Conservation (phyloP, 2,113 vertebrate species). For the Catharus bicknelli region DNA sequence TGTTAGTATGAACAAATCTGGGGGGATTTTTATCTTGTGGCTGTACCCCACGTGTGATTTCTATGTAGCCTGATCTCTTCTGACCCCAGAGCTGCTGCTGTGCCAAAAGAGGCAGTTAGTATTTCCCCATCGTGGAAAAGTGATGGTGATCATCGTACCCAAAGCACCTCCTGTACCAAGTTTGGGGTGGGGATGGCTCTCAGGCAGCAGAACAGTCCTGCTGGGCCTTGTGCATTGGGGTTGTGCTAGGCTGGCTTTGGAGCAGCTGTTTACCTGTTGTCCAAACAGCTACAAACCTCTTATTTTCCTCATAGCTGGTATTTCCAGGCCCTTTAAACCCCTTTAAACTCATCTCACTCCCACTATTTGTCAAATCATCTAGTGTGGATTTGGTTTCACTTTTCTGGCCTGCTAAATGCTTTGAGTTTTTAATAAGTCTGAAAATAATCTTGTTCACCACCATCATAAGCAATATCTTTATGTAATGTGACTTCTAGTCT, state of each 20-base stretch:
- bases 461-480: not conserved
- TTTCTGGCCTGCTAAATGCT: not conserved
- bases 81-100: not conserved
- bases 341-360: not conserved
- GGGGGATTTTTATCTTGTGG: not conserved
- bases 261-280: not conserved
- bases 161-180: not conserved
- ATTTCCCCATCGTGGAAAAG: not conserved
- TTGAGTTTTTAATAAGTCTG: not conserved
- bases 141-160: not conserved
- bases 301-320: not conserved
- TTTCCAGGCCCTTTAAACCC: not conserved
- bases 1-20: fast-evolving
- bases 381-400: not conserved
- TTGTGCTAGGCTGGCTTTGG: fast-evolving
- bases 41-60: fast-evolving
- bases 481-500: not conserved
- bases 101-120: not conserved
- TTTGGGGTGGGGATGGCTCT: not conserved
- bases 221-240: fast-evolving
- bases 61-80: not conserved
- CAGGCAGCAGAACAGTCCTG: not conserved
- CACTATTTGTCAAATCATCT: not conserved
- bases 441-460: not conserved
- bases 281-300: not conserved